phyloP scores from a whole-genome alignment of 2,797 vertebrate species.

The Acipenser oxyrinchus region DNA sequence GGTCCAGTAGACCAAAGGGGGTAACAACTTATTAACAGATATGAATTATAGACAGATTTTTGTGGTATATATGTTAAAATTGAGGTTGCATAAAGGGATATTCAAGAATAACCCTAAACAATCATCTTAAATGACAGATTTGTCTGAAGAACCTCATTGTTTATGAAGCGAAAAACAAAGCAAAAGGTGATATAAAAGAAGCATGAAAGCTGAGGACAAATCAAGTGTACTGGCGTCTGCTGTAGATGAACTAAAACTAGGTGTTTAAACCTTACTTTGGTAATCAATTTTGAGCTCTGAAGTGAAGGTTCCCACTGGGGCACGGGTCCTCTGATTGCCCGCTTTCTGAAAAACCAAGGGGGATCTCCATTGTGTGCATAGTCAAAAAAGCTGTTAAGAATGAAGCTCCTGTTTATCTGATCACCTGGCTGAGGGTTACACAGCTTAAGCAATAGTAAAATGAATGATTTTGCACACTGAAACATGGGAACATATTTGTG shows the following conservation, averaged over 20 bases:
- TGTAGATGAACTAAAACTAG: not conserved
- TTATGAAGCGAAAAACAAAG: too few species aligned
- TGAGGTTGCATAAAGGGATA: too few species aligned
- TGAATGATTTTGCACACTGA: conserved; percentile 34
- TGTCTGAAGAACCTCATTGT: too few species aligned
- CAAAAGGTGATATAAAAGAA: too few species aligned
- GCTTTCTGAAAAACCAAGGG: not conserved
- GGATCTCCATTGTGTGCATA: not conserved
- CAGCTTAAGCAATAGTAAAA: conserved; percentile 35
- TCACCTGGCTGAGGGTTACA: conserved; percentile 28
- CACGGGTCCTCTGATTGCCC: not conserved
- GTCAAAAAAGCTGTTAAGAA: conserved; percentile 21
- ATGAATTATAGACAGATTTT: too few species aligned
- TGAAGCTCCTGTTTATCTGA: conserved; percentile 37
- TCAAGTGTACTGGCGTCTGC: too few species aligned
- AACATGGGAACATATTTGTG: conserved; percentile 23
- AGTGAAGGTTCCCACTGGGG: not conserved
- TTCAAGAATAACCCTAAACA: too few species aligned
- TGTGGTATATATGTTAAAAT: too few species aligned
- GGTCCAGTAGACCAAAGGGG: too few species aligned
- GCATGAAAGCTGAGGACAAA: too few species aligned
- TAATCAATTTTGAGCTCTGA: not conserved
- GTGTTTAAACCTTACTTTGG: not conserved
- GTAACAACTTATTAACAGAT: too few species aligned
- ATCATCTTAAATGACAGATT: too few species aligned